Evolutionary conservation across 1,140 invertebrate species (phyloP), one percentile per base, ranked within the genome.

Genomic region (Polyergus mexicanus): DNA sequence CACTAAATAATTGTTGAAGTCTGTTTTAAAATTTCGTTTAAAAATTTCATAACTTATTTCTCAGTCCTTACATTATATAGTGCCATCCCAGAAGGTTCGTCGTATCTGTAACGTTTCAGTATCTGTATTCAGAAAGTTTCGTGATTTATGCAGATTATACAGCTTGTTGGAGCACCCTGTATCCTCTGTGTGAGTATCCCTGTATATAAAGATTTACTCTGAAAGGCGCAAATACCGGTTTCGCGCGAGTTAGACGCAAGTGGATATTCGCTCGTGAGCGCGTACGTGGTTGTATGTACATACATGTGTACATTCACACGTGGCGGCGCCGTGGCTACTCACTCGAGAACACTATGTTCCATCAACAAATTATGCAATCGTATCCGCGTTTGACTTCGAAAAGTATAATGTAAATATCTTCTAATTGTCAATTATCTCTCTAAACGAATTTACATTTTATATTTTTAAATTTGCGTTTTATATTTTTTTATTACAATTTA

Each of bases 211-310:
- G 77, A 54, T 71, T 80, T 71, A 80, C 44, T 51, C 47, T 80
- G 35, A 65, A 80, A 80, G 77, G 65, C 77, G 51, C 65, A 80
- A 58, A 80, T 80, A 80, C 77, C 77, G 77, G 77, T 80, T 80
- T 71, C 77, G 65, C 47, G 77, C 63, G 51, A 71, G 77, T 80
- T 80, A 80, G 28, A 78, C 16, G 75, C 75, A 38, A 65, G 60
- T 66, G 47, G 47, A 51, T 51, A 47, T 78, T 78, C 63, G 65
- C 16, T 41, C 35, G 76, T 69, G 63, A 10, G 60, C 75, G 75
- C 44, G 8, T 32, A 54, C 44, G 47, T 56, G 8, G 32, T 69
- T 54, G 22, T 56, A 38, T 25, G 25, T 51, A 51, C 47, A 62
- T 63, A 68, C 65, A 56, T 69, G 77, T 80, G 35, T 69, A 69